These are phyloP conservation scores for Fragum sueziense DNA, from an alignment of 2,888 invertebrate genomes.

Conservation along the genomic window DNA sequence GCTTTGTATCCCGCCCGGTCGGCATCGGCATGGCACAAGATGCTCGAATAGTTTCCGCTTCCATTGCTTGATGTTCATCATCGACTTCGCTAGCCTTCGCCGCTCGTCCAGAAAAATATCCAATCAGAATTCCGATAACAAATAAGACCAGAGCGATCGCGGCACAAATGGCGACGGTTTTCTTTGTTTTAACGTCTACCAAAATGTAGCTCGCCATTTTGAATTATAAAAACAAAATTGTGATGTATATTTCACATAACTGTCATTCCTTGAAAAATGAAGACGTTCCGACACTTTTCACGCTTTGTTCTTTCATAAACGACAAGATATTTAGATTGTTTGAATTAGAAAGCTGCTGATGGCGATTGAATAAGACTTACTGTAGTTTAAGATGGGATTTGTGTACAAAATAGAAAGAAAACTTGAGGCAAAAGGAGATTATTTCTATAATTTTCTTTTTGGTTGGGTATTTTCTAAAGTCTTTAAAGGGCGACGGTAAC, in stretches of 20 bases:
- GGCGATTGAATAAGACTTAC: too few relatives aligned
- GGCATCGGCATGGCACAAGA: slow-evolving; percentile 15
- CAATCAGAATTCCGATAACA: slow-evolving; percentile 48
- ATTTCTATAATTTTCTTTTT: too few relatives aligned
- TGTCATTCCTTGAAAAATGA: not conserved
- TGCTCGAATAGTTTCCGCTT: slow-evolving; percentile 20
- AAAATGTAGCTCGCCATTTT: slow-evolving; percentile 56
- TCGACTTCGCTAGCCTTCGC: not conserved
- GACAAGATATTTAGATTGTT: too few relatives aligned
- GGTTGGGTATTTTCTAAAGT: too few relatives aligned
- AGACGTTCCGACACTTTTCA: not conserved
- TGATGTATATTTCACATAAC: not conserved
- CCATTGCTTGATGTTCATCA: not conserved
- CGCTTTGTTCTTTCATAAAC: too few relatives aligned
- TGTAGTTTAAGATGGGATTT: too few relatives aligned
- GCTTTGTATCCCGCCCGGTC: slow-evolving; percentile 9
- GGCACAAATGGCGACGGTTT: slow-evolving; percentile 39
- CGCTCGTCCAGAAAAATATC: slow-evolving; percentile 44
- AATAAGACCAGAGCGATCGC: slow-evolving; percentile 34
- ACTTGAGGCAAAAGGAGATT: too few relatives aligned
- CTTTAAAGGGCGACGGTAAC: too few relatives aligned
- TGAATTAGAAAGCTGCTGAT: too few relatives aligned
- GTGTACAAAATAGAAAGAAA: too few relatives aligned
- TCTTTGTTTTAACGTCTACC: slow-evolving; percentile 53
- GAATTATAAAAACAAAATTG: not conserved